These are phyloP conservation scores for Allolobophora icterica DNA, from an alignment of 2,888 invertebrate genomes.

Conservation along the genomic window DNA sequence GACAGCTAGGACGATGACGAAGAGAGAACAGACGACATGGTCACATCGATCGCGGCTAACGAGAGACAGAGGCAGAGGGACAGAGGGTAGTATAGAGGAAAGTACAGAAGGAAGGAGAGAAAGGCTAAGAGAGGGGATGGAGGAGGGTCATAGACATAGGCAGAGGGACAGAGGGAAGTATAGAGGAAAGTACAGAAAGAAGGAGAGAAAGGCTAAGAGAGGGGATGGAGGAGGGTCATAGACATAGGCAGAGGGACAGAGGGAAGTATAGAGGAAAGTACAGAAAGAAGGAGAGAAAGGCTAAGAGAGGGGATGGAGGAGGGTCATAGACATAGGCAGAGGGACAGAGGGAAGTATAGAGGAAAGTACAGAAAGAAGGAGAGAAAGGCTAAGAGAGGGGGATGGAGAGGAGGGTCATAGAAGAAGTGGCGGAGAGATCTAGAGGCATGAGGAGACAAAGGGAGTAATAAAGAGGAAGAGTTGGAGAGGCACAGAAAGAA, in stretches of 20 bases:
- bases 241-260: background rate
- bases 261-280: background rate
- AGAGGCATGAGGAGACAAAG: background rate
- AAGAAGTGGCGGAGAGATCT: background rate
- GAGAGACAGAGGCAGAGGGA: background rate
- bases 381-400: background rate
- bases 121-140: background rate
- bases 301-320: background rate
- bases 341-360: background rate
- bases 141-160: too few species aligned
- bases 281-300: background rate
- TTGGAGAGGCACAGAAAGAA: background rate
- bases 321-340: background rate
- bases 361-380: background rate
- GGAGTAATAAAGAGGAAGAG: background rate
- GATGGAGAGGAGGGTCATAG: background rate
- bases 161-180: background rate
- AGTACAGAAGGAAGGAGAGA: too few species aligned
- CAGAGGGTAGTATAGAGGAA: background rate
- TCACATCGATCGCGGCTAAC: background rate
- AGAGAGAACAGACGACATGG: background rate
- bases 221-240: background rate
- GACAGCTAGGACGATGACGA: background rate
- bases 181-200: too few species aligned
- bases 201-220: background rate